Base-by-base conservation (phyloP, 2,797 vertebrate species). In the Sparus aurata region DNA sequence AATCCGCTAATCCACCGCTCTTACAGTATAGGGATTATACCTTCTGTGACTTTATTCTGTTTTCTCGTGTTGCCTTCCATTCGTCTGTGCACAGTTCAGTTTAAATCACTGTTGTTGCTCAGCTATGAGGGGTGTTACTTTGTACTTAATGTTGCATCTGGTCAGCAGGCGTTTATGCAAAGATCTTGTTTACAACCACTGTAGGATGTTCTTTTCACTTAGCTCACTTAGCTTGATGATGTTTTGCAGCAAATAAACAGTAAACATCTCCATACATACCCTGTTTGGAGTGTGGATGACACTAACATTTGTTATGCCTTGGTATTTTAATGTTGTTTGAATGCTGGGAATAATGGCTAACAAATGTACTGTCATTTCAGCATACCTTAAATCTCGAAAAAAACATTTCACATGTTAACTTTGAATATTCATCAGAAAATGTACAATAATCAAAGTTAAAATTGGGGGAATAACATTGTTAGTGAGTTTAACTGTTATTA, bases 1-100 rank as follows among this genome's bases (percentile, higher is more conserved):
- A 90, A 89, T 85, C 90, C 79, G 25, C 87, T 93, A 92, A 93
- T 91, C 91, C 85, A 77, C 50, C 74, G 4, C 67, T 69, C 64
- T 57, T 82, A 38, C 73, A 58, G 76, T 69, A 61, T 2, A 73
- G 73, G 89, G 89, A 92, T 94, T 89, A 92, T 79, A 71, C 68
- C 75, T 77, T 85, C 77, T 67, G 50, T 80, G 61, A 88, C 82
- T 89, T 80, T 57, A 77, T 57, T 65, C 60, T 75, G 23, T 79
- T 76, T 85, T 78, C 57, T 50, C 7, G 9, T 77, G 41, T 69
- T 18, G 61, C 71, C 75, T 83, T 83, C 55, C 52, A 57, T 85
- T 85, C 12, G 10, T 72, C 53, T 64, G 62, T 76, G 64, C 20
- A 61, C 69, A 77, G 67, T 87, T 84, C 73, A 73, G 65, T 82